A percentile compares a stretch with the other conserved stretches of the same genome.
Conservation (phyloP, 2,888 invertebrate species). For the Colostygia pectinataria region DNA sequence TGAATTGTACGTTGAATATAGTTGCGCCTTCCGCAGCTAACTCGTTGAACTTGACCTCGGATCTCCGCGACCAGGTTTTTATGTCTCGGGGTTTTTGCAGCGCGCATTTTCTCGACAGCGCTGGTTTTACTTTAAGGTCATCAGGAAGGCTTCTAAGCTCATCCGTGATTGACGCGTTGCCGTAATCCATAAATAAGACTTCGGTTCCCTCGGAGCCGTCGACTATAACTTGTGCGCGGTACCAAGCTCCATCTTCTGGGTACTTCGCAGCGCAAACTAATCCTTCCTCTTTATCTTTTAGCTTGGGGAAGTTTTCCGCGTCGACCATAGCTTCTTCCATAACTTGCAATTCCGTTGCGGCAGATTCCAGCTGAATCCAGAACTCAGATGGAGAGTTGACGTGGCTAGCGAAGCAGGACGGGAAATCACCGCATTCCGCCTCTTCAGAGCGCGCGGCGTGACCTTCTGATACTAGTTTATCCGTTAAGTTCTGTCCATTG, state of each 20-base stretch:
- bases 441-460: conserved; percentile 81
- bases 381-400: conserved; percentile 89
- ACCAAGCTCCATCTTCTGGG: conserved; percentile 86
- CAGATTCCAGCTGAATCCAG: conserved; percentile 90
- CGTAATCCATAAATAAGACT: conserved; percentile 87
- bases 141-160: conserved; percentile 84
- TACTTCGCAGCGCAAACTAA: conserved; percentile 85
- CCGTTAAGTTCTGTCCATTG: conserved; percentile 83
- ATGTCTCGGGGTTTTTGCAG: conserved; percentile 83
- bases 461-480: conserved; percentile 83
- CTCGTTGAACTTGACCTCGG: conserved; percentile 86
- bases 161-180: conserved; percentile 83
- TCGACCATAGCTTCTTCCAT: conserved; percentile 83
- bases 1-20: conserved; percentile 86
- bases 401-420: conserved; percentile 88
- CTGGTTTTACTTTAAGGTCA: conserved; percentile 82
- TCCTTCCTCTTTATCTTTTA: conserved; percentile 74
- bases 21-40: conserved; percentile 87
- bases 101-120: conserved; percentile 84
- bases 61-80: conserved; percentile 85
- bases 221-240: conserved; percentile 85
- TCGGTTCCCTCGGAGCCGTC: conserved; percentile 82
- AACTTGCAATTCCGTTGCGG: conserved; percentile 78
- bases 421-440: conserved; percentile 69
- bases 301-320: conserved; percentile 78